phyloP scores from a whole-genome alignment of 2,797 vertebrate genomes.

The Mareca strepera region DNA sequence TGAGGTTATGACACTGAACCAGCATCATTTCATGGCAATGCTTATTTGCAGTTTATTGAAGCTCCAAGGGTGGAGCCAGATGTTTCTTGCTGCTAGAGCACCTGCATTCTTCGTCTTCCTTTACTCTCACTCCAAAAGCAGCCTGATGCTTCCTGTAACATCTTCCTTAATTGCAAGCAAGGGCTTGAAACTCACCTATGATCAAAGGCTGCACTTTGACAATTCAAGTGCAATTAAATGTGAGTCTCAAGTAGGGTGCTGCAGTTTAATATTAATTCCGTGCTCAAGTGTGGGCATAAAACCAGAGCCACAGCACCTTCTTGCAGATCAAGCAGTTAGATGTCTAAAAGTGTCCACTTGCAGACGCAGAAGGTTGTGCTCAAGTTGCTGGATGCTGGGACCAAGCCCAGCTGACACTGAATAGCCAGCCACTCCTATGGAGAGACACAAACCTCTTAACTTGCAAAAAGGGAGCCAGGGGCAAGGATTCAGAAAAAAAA shows the following conservation, averaged over 20 bases:
- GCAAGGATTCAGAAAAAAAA: neutral
- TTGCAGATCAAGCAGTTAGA: neutral
- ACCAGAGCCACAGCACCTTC: neutral
- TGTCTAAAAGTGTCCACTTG: neutral
- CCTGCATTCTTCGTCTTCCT: neutral
- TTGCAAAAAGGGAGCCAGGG: neutral
- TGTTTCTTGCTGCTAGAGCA: neutral
- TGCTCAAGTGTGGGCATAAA: neutral
- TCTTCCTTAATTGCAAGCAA: conserved; percentile 26
- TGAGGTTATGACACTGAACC: neutral
- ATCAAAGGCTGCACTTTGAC: conserved; percentile 49
- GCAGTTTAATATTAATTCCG: neutral
- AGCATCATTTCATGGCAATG: neutral
- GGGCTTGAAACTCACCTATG: neutral
- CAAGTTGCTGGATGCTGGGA: neutral
- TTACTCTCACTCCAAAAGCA: conserved; percentile 5
- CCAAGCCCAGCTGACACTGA: neutral
- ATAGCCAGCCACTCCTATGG: neutral
- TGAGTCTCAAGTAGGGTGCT: neutral
- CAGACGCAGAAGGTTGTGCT: neutral
- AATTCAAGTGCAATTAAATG: conserved; percentile 39
- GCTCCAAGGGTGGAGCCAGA: neutral
- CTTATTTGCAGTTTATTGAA: neutral
- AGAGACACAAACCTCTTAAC: neutral
- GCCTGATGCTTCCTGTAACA: neutral